Conservation (phyloP, 2,797 vertebrate genomes). For the Propithecus deckenii region DNA sequence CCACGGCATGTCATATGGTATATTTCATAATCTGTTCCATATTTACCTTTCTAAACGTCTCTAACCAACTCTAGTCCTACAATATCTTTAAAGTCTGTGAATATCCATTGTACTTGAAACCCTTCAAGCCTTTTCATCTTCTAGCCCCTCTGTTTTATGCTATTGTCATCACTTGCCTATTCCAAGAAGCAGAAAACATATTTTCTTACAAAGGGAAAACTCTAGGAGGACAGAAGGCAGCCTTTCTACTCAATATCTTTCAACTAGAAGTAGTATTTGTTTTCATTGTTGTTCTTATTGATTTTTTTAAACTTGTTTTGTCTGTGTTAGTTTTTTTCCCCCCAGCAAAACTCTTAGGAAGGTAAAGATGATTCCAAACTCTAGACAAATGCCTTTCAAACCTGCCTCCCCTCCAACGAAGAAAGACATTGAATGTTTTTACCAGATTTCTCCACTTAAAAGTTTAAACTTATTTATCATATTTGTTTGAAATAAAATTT, state of each 20-base stretch:
- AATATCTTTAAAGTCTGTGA: neutral
- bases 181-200: neutral
- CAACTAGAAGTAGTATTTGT: neutral
- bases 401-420: neutral
- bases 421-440: neutral
- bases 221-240: neutral
- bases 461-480: neutral
- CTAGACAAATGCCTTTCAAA: neutral
- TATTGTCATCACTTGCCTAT: neutral
- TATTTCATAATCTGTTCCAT: conserved; percentile 13
- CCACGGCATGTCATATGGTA: neutral
- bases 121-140: neutral
- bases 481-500: neutral
- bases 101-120: neutral
- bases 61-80: neutral
- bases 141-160: neutral
- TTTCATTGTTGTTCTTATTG: neutral
- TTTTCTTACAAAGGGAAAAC: neutral
- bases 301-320: neutral
- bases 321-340: neutral
- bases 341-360: neutral
- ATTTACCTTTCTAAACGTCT: neutral
- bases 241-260: neutral
- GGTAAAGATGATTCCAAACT: neutral
- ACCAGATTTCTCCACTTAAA: neutral